phyloP scores from a whole-genome alignment of 1,140 invertebrate genomes.

The Sminthurinus signatus region DNA sequence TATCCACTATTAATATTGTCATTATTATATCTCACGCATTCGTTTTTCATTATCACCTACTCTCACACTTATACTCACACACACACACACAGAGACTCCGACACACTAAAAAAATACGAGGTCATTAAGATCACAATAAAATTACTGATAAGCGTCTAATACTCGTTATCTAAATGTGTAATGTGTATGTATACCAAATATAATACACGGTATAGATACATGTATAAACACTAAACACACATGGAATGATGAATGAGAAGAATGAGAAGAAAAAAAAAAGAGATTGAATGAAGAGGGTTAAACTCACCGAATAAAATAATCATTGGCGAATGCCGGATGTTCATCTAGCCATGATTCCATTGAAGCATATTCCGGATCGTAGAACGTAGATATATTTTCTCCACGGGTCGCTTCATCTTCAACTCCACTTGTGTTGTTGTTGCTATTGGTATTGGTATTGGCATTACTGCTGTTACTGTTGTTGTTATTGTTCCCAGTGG shows the following conservation, averaged over 20 bases:
- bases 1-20: too few relatives aligned
- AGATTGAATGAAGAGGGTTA: background rate
- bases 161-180: background rate
- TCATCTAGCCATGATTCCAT: conserved; percentile 93
- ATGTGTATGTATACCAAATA: background rate
- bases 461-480: background rate
- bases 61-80: too few relatives aligned
- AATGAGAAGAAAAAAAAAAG: background rate
- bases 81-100: too few relatives aligned
- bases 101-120: too few relatives aligned
- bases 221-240: background rate
- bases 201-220: background rate
- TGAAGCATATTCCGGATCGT: conserved; percentile 73
- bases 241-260: background rate
- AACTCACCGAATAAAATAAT: conserved; percentile 82
- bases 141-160: background rate
- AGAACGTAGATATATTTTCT: conserved; percentile 44
- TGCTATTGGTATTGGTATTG: background rate
- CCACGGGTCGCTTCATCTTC: background rate
- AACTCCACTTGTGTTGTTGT: background rate
- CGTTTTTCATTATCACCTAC: too few relatives aligned
- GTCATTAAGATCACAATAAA: background rate
- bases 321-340: conserved; percentile 88
- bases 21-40: too few relatives aligned
- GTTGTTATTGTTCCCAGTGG: conserved; percentile 4